Conservation (phyloP, 2,888 invertebrate genomes). For the Archips crataeganus region DNA sequence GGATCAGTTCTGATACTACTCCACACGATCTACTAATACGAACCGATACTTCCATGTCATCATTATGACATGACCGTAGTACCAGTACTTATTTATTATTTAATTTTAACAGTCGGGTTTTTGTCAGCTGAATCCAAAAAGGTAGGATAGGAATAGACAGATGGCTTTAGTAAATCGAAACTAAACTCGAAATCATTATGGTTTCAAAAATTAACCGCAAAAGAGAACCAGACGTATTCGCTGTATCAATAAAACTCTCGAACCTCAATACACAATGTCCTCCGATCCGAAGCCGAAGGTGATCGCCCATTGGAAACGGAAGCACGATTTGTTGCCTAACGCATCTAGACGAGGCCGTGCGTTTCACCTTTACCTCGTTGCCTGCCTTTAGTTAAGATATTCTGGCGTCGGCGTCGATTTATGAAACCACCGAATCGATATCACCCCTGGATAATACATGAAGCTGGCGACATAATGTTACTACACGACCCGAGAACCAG, state of each 20-base stretch:
- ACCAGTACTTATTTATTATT: too few species aligned
- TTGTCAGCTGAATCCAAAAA: too few species aligned
- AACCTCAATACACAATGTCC: slow-evolving; percentile 36
- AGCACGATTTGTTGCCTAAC: slow-evolving; percentile 75
- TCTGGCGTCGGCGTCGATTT: slow-evolving; percentile 51
- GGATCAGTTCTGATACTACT: not conserved
- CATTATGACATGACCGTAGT: too few species aligned
- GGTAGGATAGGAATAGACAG: too few species aligned
- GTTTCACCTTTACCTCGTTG: slow-evolving; percentile 75
- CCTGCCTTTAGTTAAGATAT: slow-evolving; percentile 51
- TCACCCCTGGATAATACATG: slow-evolving; percentile 46
- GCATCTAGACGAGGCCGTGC: slow-evolving; percentile 70
- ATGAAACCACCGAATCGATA: slow-evolving; percentile 55
- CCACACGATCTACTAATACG: not conserved
- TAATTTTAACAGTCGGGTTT: too few species aligned
- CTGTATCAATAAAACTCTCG: slow-evolving; percentile 6
- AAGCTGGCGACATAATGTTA: slow-evolving; percentile 23
- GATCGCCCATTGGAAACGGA: slow-evolving; percentile 64
- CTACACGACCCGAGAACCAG: slow-evolving; percentile 18
- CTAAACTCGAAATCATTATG: not conserved
- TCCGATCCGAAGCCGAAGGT: slow-evolving; percentile 37
- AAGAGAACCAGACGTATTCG: not conserved
- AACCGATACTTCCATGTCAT: too few species aligned
- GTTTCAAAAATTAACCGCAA: not conserved
- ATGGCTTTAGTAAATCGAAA: too few species aligned